Conservation (phyloP, 2,113 vertebrate species). For the Melanerpes formicivorus region DNA sequence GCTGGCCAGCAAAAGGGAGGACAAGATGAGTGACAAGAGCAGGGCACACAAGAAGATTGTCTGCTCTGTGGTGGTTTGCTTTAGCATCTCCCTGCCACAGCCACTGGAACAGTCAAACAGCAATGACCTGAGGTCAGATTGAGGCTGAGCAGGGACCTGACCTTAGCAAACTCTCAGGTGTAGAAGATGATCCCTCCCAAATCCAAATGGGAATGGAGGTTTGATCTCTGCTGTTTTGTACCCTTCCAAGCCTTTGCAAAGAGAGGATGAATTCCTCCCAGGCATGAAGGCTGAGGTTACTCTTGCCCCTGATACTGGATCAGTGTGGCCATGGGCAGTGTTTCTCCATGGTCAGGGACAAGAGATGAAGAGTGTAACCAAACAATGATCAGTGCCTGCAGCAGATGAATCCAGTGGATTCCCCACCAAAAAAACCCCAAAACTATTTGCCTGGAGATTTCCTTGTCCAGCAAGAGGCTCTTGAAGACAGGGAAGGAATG, state of each 20-base stretch:
- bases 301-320: background rate
- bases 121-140: background rate
- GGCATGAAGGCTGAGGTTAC: background rate
- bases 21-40: background rate
- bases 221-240: background rate
- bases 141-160: background rate
- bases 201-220: background rate
- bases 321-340: too few relatives aligned
- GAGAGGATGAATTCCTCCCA: too few relatives aligned
- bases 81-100: background rate
- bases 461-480: background rate
- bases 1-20: background rate
- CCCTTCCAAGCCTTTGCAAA: background rate
- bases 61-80: background rate
- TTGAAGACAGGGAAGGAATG: background rate
- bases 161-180: too few relatives aligned
- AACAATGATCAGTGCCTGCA: background rate
- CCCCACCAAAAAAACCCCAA: background rate
- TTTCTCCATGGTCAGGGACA: background rate
- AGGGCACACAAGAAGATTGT: fast-evolving
- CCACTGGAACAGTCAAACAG: background rate
- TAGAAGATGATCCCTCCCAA: background rate
- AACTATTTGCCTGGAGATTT: background rate
- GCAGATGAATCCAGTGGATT: background rate
- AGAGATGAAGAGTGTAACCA: background rate